Conservation (phyloP, 2,888 invertebrate species). For the Leptinotarsa rubiginosa region DNA sequence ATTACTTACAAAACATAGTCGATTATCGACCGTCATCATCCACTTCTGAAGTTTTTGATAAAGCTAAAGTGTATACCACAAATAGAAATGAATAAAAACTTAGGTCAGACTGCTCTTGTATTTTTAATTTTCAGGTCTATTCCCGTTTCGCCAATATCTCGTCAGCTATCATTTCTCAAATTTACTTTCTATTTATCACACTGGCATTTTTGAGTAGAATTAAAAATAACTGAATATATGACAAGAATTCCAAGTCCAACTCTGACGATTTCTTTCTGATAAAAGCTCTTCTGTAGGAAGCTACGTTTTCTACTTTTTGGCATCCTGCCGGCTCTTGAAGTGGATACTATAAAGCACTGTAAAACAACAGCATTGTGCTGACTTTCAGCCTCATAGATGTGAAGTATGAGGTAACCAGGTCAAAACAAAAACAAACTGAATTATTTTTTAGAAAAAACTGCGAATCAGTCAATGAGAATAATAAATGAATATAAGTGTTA, state of each 20-base stretch:
- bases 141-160: no score
- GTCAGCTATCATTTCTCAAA: no score
- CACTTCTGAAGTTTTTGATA: no score
- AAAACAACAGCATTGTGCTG: conserved; percentile 21
- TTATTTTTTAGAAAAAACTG: background rate
- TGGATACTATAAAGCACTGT: conserved; percentile 26
- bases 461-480: no score
- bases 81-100: no score
- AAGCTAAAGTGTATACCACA: no score
- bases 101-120: no score
- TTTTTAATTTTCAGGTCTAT: no score
- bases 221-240: background rate
- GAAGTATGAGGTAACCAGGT: background rate
- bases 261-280: conserved; percentile 19
- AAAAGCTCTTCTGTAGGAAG: conserved; percentile 34
- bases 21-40: no score
- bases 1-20: no score
- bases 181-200: no score
- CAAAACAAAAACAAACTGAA: background rate
- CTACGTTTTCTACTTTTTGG: conserved; percentile 36
- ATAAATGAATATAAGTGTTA: no score
- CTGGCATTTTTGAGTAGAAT: background rate
- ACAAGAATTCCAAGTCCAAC: background rate
- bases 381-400: conserved; percentile 1
- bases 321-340: conserved; percentile 36